phyloP scores from a whole-genome alignment of 2,888 invertebrate genomes.

The Allygus modestus region DNA sequence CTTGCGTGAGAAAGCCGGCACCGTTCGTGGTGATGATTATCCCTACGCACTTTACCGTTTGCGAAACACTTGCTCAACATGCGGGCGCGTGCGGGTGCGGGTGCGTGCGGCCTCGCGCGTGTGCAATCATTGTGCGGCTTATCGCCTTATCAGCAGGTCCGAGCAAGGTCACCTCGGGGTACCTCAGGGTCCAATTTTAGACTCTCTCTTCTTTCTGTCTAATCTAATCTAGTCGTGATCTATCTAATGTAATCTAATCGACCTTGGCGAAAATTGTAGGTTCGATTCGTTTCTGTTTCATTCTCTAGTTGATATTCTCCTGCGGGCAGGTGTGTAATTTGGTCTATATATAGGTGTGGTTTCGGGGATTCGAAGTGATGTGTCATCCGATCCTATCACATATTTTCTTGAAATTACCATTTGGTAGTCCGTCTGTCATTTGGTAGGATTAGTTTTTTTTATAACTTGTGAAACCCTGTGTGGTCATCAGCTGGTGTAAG shows the following conservation, averaged over 20 bases:
- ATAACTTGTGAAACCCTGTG: too few relatives aligned
- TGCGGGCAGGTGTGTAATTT: neutral
- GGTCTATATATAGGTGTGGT: neutral
- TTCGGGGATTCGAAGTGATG: too few relatives aligned
- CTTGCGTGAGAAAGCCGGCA: neutral
- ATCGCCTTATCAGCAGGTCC: neutral
- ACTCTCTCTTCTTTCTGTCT: constrained; percentile 38
- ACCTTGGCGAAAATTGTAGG: constrained; percentile 30
- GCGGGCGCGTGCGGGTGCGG: constrained; percentile 34
- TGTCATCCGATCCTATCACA: too few relatives aligned
- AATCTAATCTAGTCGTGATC: constrained; percentile 20
- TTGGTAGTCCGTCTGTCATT: too few relatives aligned
- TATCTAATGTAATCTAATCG: constrained; percentile 33
- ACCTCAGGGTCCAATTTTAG: constrained; percentile 37
- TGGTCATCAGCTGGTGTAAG: too few relatives aligned
- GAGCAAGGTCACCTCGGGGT: neutral
- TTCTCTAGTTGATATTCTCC: neutral
- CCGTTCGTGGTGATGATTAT: neutral
- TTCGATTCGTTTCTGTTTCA: neutral
- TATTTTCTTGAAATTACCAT: too few relatives aligned
- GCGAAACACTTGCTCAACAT: constrained; percentile 24
- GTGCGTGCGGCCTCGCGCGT: neutral
- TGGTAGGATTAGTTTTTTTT: too few relatives aligned
- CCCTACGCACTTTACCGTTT: constrained; percentile 33
- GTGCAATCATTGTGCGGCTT: constrained; percentile 10